Base-by-base conservation (phyloP, 2,113 vertebrate species). In the Petroica traversi region DNA sequence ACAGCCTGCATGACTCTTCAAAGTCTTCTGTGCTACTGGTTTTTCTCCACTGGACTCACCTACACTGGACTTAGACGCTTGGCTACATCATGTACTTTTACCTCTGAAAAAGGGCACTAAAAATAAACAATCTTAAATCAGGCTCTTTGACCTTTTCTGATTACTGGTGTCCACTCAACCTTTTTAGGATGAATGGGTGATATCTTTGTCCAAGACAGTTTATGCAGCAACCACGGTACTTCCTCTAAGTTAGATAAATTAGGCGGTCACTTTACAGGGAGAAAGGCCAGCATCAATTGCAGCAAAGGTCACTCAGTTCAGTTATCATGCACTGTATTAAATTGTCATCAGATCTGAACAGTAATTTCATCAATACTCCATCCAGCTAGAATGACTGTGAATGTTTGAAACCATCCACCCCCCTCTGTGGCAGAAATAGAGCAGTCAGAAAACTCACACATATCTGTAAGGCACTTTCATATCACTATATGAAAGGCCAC, bases 211-310 rank as follows among this genome's bases (percentile, higher is more conserved):
- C 91, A 85, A 81, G 97, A 97, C 97, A 97, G 88, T 95, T 97
- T 96, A 97, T 97, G 97, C 96, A 97, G 88, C 97, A 97, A 96
- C 98, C 97, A 97, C 95, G 88, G 63, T 95, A 97, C 94, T 98
- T 97, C 82, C 95, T 85, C 23, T 98, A 98, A 98, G 96, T 97
- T 97, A 97, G 98, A 98, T 98, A 98, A 98, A 98, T 98, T 97
- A 96, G 94, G 85, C 3, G 92, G 96, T 98, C 98, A 97, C 93
- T 97, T 97, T 96, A 97, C 84, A 95, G 89, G 83, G 95, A 97
- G 81, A 97, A 97, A 97, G 97, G 97, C 86, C 97, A 98, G 84
- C 83, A 71, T 94, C 95, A 97, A 96, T 93, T 96, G 96, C 92
- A 92, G 67, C 77, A 98, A 97, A 98, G 98, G 98, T 98, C 97